Evolutionary conservation across 2,113 vertebrate species (phyloP), one percentile per base, ranked within the genome.

Genomic region (Percopsis transmontana): DNA sequence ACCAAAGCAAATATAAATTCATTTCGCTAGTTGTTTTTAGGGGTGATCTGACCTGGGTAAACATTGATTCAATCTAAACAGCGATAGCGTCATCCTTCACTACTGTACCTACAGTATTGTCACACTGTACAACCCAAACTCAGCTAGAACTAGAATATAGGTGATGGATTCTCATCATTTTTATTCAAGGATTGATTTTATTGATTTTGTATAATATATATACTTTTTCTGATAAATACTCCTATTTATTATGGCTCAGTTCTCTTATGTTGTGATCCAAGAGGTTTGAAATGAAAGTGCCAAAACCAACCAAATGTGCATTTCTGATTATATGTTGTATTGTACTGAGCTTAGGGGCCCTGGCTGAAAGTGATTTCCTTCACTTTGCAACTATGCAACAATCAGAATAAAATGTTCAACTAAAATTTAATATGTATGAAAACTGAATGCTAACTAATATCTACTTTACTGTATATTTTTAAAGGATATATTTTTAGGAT

Each of bases 141-240:
- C n/a, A n/a, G n/a, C n/a, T n/a, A n/a, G n/a, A n/a, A 7, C 27
- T 33, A 10, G 44, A 13, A 45, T 45, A 15, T 13, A n/a, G 11
- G 44, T n/a, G 13, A 13, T 9, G 44, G 13, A 12, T 45, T 15
- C 44, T 45, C 4, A 45, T 42, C 10, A 42, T 42, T 42, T 42
- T 42, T 42, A n/a, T n/a, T n/a, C 40, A 13, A 45, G 44, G 44
- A 7, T 15, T 5, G 16, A 15, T 45, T 45, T 10, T 45, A 41
- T 51, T 67, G 23, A 3, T 56, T 56, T 56, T 38, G 24, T 56
- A 56, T 24, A 21, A 23, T 21, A 39, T 40, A 14, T 68, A 59
- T 57, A 50, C 23, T 44, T 13, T 66, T 39, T 62, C 11, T 51
- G 56, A 5, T 47, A 16, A 39, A 23, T 38, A 16, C 16, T 38